Base-by-base conservation (phyloP, 2,888 invertebrate species). In the Dendrolimus pini region DNA sequence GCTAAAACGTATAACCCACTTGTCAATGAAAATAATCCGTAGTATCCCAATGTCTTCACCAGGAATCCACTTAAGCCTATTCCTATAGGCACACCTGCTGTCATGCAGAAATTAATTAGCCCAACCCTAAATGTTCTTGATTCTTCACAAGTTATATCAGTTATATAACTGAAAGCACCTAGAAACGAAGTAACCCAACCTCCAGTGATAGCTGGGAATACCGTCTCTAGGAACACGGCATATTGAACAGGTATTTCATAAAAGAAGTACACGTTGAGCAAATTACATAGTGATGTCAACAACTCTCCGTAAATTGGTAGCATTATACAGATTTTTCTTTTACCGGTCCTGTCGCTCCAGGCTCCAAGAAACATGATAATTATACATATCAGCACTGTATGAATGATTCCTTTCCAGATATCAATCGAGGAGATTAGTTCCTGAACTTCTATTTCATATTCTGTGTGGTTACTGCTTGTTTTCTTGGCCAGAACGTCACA, bases 361-460 rank as follows among this genome's bases (percentile, higher is more conserved):
- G 93, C 92, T 7, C 93, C 93, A 41, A 93, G 69, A 62, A 93
- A 92, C 72, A 93, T 85, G 54, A 93, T 92, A 47, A 93, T 82
- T 1, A 92, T 71, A 52, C 92, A 91, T 1, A 93, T 93, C 41
- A 93, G 66, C 1, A 90, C 77, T 41, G 93, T 93, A 60, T 92
- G 88, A 13, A 93, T 77, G 0, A 92, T 72, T 9, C 92, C 84
- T 68, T 91, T 92, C 91, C 92, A 92, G 57, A 92, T 91, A 56
- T 91, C 89, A 69, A 92, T 92, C 0, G 91, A 89, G 0, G 91
- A 83, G 54, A 93, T 93, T 55, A 93, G 69, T 62, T 91, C 90
- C 59, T 93, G 93, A 0, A 94, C 93, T 61, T 93, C 91, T 55
- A 88, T 89, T 68, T 95, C 95, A 70, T 95, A 93, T 14, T 75